Conservation (phyloP, 2,113 vertebrate genomes). For the Physeter macrocephalus region DNA sequence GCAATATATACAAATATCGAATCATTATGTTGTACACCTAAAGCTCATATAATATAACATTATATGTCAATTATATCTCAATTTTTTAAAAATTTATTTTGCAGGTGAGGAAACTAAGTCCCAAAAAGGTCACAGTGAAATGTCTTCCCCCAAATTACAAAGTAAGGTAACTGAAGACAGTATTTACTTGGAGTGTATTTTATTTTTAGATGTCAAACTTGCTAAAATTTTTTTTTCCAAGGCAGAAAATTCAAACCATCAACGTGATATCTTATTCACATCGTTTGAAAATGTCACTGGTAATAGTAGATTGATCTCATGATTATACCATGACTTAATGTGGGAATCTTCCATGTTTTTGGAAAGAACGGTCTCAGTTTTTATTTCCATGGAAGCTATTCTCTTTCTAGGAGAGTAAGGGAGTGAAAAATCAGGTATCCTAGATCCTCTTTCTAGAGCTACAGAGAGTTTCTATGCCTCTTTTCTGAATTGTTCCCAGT, state of each 20-base stretch:
- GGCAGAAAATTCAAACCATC: background rate
- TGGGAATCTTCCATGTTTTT: background rate
- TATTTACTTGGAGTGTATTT: background rate
- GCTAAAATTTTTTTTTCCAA: conserved; percentile 3
- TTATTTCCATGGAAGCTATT: background rate
- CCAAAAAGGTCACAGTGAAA: background rate
- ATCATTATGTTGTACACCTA: background rate
- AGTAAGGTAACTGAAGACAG: background rate
- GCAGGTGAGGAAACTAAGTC: background rate
- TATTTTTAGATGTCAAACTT: conserved; percentile 27
- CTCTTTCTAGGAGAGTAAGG: background rate
- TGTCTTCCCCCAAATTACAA: background rate
- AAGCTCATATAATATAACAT: background rate
- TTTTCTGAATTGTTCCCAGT: conserved; percentile 5
- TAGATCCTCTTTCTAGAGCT: background rate
- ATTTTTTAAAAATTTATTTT: background rate
- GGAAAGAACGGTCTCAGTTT: background rate
- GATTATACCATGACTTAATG: background rate
- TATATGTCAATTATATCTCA: background rate
- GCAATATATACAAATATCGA: background rate
- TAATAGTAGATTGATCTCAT: background rate
- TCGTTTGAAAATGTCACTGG: background rate
- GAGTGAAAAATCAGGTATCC: background rate
- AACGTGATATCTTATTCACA: background rate
- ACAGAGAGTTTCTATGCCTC: background rate